Base-by-base conservation (phyloP, 2,888 invertebrate genomes). In the Charanyca ferruginea region DNA sequence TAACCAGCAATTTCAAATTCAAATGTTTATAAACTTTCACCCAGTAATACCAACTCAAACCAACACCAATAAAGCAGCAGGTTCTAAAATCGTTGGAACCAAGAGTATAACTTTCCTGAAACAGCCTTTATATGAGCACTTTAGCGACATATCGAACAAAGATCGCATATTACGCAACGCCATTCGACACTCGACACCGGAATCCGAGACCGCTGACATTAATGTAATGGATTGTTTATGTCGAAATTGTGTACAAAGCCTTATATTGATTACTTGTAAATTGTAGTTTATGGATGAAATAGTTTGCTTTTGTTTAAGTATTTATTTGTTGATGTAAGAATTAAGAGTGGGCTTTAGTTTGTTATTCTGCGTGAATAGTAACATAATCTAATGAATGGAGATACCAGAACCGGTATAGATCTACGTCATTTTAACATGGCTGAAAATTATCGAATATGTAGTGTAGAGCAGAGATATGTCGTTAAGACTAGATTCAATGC, bases 201-300 rank as follows among this genome's bases (percentile, higher is more conserved):
- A 20, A 51, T 47, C 38, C 44, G 53, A 79, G 45, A 66, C 59
- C 25, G 45, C 52, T 42, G 51, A 53, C 66, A 66, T 67, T 62
- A 53, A 20, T 32, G 53, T 73, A 79, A 80, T 82, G 66, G 66
- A 70, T 73, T 41, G 61, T 25, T 55, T 57, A 38, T 51, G 42
- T 65, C 59, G 22, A 68, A 48, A 49, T 28, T 67, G 45, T 62
- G 55, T 52, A 38, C 49, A n/a, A 11, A 42, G 32, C 59, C 47
- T 63, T 54, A 66, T 41, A 55, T 54, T 65, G 67, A 64, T 51
- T 51, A 32, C 18, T 22, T 7, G 22, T 3, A 47, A 76, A 28
- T 75, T 11, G 11, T 47, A 70, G 70, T 53, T 28, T 25, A 55
- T 51, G n/a, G 35, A n/a, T 32, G 18, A 51, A 59, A 59, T 41